These are phyloP conservation scores for Xestia xanthographa DNA, from an alignment of 2,888 invertebrate species.

Conservation along the genomic window DNA sequence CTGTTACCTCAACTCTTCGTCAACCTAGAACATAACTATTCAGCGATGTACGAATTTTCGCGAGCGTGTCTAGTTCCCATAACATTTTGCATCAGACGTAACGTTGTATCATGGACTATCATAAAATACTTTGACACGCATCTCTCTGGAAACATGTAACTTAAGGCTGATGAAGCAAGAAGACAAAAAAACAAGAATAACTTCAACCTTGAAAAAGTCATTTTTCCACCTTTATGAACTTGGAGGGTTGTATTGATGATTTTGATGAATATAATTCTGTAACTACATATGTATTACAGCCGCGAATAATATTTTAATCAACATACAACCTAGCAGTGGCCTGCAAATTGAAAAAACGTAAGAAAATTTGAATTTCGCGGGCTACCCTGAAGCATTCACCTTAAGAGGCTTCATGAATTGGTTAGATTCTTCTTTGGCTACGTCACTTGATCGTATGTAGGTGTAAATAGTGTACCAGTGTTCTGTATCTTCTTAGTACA, in stretches of 20 bases:
- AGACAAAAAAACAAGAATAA: too few relatives aligned
- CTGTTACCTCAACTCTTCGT: constrained; percentile 23
- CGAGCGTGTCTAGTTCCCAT: constrained; percentile 60
- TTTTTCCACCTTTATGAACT: too few relatives aligned
- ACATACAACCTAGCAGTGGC: too few relatives aligned
- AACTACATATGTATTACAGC: too few relatives aligned
- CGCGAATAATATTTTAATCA: too few relatives aligned
- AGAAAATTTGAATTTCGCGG: too few relatives aligned
- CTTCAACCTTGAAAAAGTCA: too few relatives aligned
- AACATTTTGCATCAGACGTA: constrained; percentile 56
- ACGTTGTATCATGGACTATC: constrained; percentile 49
- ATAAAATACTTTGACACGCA: constrained; percentile 50
- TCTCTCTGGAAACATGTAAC: constrained; percentile 25
- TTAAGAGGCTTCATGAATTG: constrained; percentile 16
- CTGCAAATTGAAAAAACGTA: too few relatives aligned
- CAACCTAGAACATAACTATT: constrained; percentile 41
- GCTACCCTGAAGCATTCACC: too few relatives aligned
- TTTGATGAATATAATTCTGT: too few relatives aligned
- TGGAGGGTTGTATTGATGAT: too few relatives aligned
- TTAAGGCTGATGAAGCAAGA: too few relatives aligned
- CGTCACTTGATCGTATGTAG: constrained; percentile 5
- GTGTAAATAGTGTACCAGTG: constrained; percentile 5
- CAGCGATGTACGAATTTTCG: constrained; percentile 44
- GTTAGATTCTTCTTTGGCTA: constrained; percentile 14
- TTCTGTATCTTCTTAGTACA: neutral